A percentile compares a stretch with the other conserved stretches of the same genome.
Evolutionary conservation across 2,888 invertebrate species (phyloP).

Genomic region (Monopis laevigella): DNA sequence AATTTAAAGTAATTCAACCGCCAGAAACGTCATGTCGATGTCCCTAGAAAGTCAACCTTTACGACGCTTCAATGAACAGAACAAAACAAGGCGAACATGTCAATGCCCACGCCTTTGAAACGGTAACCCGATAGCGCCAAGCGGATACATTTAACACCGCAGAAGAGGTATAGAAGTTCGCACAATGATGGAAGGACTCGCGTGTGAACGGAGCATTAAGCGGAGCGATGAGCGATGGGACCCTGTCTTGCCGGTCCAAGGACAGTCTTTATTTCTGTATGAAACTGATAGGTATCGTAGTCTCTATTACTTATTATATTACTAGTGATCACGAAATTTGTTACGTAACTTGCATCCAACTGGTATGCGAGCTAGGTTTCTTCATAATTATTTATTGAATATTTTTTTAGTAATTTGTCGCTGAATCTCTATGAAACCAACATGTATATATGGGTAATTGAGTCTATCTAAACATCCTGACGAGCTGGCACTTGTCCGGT

Average conservation of each 20-base stretch:
- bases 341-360: too few species aligned
- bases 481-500: too few species aligned
- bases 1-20: conserved; percentile 42
- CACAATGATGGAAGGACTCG: conserved; percentile 22
- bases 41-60: conserved; percentile 60
- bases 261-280: background rate
- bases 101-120: conserved; percentile 65
- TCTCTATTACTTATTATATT: background rate
- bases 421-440: too few species aligned
- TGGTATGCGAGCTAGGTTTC: too few species aligned
- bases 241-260: conserved; percentile 3
- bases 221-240: conserved; percentile 30
- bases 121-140: conserved; percentile 60
- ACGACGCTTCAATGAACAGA: conserved; percentile 50
- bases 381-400: too few species aligned
- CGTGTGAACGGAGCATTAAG: conserved; percentile 33
- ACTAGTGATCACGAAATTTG: conserved; percentile 5
- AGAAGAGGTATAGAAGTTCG: conserved; percentile 22
- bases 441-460: too few species aligned
- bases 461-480: too few species aligned
- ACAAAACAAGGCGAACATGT: conserved; percentile 63
- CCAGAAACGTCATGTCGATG: conserved; percentile 48
- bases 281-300: conserved; percentile 2
- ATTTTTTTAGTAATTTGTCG: too few species aligned
- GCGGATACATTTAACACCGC: conserved; percentile 62